Conservation (phyloP, 2,113 vertebrate genomes). For the Dromiciops gliroides region DNA sequence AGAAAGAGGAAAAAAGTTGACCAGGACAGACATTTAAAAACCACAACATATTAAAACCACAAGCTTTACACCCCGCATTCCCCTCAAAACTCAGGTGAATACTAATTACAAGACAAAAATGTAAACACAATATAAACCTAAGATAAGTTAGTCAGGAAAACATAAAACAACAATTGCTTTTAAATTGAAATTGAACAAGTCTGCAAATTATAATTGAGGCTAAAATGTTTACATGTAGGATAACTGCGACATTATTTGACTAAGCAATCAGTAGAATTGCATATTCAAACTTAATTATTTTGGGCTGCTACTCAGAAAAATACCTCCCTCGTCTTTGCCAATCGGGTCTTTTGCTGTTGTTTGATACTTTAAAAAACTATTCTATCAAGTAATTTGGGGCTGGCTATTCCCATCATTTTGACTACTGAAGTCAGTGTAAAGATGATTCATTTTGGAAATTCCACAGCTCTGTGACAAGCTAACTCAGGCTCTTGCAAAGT, state of each 20-base stretch:
- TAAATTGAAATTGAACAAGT: conserved; percentile 13
- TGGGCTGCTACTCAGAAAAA: not conserved
- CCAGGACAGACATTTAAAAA: conserved; percentile 15
- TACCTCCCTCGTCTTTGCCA: not conserved
- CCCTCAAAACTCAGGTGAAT: not conserved
- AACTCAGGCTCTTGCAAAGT: not conserved
- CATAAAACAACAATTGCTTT: conserved; percentile 16
- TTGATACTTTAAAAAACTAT: conserved; percentile 12
- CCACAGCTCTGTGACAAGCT: not conserved
- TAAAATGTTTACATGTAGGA: conserved; percentile 11
- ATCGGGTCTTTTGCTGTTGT: not conserved
- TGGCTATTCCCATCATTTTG: conserved; percentile 10
- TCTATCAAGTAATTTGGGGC: not conserved
- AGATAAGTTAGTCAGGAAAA: not conserved
- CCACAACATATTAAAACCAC: not conserved
- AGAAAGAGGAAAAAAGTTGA: not conserved
- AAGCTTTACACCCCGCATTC: not conserved
- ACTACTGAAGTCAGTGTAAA: not conserved
- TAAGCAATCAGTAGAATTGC: not conserved
- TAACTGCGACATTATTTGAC: not conserved
- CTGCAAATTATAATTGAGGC: not conserved
- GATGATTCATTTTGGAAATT: not conserved
- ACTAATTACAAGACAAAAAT: not conserved
- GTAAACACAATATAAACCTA: conserved; percentile 10
- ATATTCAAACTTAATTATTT: not conserved